Base-by-base conservation (phyloP, 92 coral and sea anemone species). In the Porites cylindrica region DNA sequence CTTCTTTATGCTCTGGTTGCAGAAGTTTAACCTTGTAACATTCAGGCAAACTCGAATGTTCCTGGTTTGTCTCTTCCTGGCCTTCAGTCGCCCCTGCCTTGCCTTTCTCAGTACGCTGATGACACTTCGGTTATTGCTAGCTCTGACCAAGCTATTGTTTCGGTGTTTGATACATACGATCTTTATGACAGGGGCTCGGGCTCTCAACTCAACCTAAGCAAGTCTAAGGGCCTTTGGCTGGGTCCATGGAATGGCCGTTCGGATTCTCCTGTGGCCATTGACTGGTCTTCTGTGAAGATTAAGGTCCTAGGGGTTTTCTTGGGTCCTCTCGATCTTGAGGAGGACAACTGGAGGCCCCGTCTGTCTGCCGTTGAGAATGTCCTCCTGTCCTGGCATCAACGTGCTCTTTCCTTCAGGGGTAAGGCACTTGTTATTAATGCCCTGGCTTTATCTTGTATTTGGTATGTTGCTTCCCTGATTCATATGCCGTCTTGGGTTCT, bases 91-190 rank as follows among this genome's bases (percentile, higher is more conserved):
- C 16, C n/a, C 0, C 19, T 54, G 0, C 53, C 85, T 2, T 56
- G 32, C 1, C 16, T 63, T 0, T 85, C 91, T 0, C 93, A 70
- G 8, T 93, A 91, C 13, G 96, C 91, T 1, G 94, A 88, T 18
- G 91, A 91, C 24, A 91, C 94, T 0, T 71, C 96, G 0, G 69
- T 88, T 0, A 24, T 84, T 2, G 17, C 66, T 0, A 52, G 89
- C 1, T 66, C 90, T 4, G 92, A 88, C 2, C 18, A 21, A 0
- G 72, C 77, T 0, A 76, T 91, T 0, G 0, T 0, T 3, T 64
- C 47, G 0, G 24, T 47, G 10, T 93, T 88, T 16, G 4, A 16
- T 0, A 23, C 65, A 0, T 88, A 85, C 26, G 4, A 26, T 8
- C 2, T 1, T 0, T 93, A 68, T 32, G 89, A 93, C 54, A 10